Percentiles rank a stretch among this genome's conserved stretches.
Evolutionary conservation across 2,113 vertebrate genomes (phyloP).

Genomic region (Tragelaphus scriptus): DNA sequence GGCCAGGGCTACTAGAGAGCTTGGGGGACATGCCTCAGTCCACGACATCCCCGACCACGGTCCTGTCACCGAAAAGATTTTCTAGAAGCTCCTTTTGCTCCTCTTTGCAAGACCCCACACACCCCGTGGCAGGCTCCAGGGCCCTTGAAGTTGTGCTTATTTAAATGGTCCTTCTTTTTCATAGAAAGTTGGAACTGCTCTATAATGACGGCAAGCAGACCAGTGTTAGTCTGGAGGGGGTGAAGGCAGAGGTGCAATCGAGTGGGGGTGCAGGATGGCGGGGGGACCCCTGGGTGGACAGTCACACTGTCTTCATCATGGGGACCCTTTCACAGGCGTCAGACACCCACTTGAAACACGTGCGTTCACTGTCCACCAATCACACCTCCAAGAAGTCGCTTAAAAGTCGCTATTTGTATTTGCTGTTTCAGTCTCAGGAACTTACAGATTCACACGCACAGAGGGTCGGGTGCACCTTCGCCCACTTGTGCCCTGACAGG

Average conservation of each 20-base stretch:
- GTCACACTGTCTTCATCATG: fast-evolving
- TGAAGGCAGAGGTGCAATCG: fast-evolving
- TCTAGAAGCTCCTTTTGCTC: background rate
- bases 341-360: background rate
- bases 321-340: background rate
- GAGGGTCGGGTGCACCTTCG: background rate
- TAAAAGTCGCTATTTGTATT: background rate
- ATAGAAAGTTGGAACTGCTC: background rate
- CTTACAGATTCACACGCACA: background rate
- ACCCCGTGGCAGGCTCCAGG: fast-evolving
- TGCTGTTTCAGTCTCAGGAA: no score
- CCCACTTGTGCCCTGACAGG: background rate
- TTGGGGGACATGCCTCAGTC: background rate
- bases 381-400: no score
- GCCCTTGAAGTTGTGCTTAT: fast-evolving
- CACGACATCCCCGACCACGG: background rate
- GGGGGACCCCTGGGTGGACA: background rate
- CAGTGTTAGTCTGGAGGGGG: background rate
- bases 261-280: fast-evolving
- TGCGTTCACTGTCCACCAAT: no score
- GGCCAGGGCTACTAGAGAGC: background rate
- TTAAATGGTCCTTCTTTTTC: background rate
- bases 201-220: background rate
- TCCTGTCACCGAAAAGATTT: background rate
- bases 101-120: background rate